A percentile compares a stretch with the other conserved stretches of the same genome.
These are phyloP conservation scores for Sisyra terminalis DNA, from an alignment of 2,888 invertebrate genomes.

Conservation along the genomic window DNA sequence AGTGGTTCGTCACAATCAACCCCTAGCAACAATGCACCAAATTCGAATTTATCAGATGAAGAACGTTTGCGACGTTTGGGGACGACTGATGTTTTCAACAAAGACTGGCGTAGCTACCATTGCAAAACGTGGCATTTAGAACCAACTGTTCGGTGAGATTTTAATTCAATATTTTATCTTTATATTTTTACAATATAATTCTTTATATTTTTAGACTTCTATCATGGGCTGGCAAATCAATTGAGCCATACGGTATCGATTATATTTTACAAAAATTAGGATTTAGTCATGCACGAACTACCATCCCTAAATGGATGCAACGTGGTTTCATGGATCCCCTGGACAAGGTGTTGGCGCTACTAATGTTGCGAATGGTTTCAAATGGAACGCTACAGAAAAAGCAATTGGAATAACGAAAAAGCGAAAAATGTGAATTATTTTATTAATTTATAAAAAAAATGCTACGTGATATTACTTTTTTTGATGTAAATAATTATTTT, in stretches of 20 bases:
- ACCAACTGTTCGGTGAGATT: slow-evolving; percentile 74
- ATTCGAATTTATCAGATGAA: slow-evolving; percentile 3
- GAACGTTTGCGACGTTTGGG: slow-evolving; percentile 13
- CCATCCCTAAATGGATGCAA: slow-evolving; percentile 99
- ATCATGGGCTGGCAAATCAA: slow-evolving; percentile 89
- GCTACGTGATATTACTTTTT: too few relatives aligned
- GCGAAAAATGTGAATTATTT: not conserved
- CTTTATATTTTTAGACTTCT: slow-evolving; percentile 33
- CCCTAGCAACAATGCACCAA: slow-evolving; percentile 5
- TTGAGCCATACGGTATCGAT: slow-evolving; percentile 97
- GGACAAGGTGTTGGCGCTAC: slow-evolving; percentile 75
- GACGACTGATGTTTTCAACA: slow-evolving; percentile 40
- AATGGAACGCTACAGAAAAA: slow-evolving; percentile 12
- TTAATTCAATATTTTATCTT: slow-evolving; percentile 20
- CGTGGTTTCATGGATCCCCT: slow-evolving; percentile 95
- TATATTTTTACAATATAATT: slow-evolving; percentile 1
- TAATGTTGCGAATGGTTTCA: slow-evolving; percentile 53
- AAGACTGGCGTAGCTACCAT: slow-evolving; percentile 80
- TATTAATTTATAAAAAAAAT: too few relatives aligned
- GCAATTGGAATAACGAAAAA: slow-evolving; percentile 4
- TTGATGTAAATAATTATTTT: too few relatives aligned
- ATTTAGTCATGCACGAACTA: slow-evolving; percentile 92
- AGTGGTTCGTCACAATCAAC: slow-evolving; percentile 12
- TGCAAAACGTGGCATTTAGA: slow-evolving; percentile 95
- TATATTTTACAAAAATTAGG: slow-evolving; percentile 95